Conservation (phyloP, 2,888 invertebrate species). For the Limenitis camilla region DNA sequence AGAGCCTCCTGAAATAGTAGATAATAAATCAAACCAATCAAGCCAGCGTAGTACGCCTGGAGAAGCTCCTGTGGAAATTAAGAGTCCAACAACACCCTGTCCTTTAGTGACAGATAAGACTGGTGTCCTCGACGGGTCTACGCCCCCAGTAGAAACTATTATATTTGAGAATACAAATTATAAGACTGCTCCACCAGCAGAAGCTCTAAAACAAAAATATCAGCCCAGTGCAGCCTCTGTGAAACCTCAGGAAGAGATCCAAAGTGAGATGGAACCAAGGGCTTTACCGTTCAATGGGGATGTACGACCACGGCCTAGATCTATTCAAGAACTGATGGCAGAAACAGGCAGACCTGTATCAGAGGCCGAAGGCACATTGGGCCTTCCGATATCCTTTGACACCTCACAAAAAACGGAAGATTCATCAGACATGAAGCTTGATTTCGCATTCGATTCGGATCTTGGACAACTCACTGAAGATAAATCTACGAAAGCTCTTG, state of each 20-base stretch:
- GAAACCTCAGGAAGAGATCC: constrained; percentile 69
- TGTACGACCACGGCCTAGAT: constrained; percentile 55
- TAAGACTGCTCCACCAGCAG: constrained; percentile 82
- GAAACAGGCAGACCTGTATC: constrained; percentile 49
- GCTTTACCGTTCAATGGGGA: constrained; percentile 60
- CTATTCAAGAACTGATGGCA: constrained; percentile 65
- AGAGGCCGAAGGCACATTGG: constrained; percentile 63
- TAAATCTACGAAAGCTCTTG: constrained; percentile 72
- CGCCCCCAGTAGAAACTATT: constrained; percentile 88
- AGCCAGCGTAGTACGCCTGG: constrained; percentile 66
- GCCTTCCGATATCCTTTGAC: constrained; percentile 81
- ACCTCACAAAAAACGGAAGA: constrained; percentile 79
- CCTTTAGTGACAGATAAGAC: constrained; percentile 61
- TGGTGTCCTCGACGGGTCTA: constrained; percentile 81
- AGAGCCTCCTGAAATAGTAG: constrained; percentile 44
- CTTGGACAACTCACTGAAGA: constrained; percentile 84
- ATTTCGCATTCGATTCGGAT: constrained; percentile 92
- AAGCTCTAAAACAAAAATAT: constrained; percentile 79
- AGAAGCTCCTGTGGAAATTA: constrained; percentile 48
- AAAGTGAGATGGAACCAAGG: constrained; percentile 66
- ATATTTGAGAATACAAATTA: constrained; percentile 95
- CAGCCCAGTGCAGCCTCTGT: constrained; percentile 54
- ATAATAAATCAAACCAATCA: constrained; percentile 56
- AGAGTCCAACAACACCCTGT: constrained; percentile 38
- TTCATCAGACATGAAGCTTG: constrained; percentile 90